Evolutionary conservation across 2,113 vertebrate species (phyloP), one percentile per base, ranked within the genome.

Genomic region (Ginglymostoma cirratum): DNA sequence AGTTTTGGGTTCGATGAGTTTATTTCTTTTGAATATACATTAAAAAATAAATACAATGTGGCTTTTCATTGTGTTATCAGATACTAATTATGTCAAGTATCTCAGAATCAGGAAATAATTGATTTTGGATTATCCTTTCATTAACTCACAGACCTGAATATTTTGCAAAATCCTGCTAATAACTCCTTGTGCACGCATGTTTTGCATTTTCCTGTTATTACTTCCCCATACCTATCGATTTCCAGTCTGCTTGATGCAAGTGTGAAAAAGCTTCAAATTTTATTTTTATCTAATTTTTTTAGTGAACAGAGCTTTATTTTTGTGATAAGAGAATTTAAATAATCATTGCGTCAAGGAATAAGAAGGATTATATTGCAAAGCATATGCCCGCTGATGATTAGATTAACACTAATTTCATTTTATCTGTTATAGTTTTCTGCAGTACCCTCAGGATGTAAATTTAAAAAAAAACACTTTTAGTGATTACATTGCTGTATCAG

Each of bases 401-500:
- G 94, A 95, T 95, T 95, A 95, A 69, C 38, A 72, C 45, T 95
- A 95, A 95, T 95, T 95, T 93, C 66, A 93, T 93, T 42, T 93
- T 93, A 93, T 93, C 89, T 76, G 94, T 76, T 67, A 95, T 72
- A 42, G 94, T 52, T 95, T 95, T 52, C 67, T 95, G 94, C 67
- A 72, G 38, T 72, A 6, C 38, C 94, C 94, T 52, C 94, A 95
- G 94, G 94, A 96, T 78, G 96, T 95, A 96, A 97, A 97, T 97
- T 97, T 12, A 0, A 61, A 97, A 97, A 97, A 96, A 45, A 95
- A 97, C 96, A 48, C 3, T 2, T 48, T 69, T 96, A 96, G 95
- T 96, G 97, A 98, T 97, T 97, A 97, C 95, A 96, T 96, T 97
- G 96, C 69, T 94, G 66, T 70, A 70, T 69, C 92, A 30, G 21